These are phyloP conservation scores for Drosophila anceps DNA, from an alignment of 2,888 invertebrate genomes.

Conservation along the genomic window DNA sequence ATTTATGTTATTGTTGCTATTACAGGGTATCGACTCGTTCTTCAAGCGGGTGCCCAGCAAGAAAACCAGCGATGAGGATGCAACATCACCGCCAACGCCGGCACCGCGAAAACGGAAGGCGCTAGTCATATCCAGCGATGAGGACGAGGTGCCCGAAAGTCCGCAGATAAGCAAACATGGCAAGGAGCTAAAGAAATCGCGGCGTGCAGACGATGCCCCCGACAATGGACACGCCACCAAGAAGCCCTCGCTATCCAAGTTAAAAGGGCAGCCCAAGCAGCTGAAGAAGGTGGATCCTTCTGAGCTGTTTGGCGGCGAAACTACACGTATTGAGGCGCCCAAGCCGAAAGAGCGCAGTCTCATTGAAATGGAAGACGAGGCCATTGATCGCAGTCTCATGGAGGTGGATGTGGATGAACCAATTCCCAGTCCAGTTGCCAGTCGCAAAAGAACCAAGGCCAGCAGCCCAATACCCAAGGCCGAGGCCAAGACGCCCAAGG, in stretches of 20 bases:
- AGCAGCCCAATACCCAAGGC: slow-evolving; percentile 31
- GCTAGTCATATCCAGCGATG: slow-evolving; percentile 86
- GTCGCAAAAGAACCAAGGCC: slow-evolving; percentile 26
- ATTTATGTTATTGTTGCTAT: not conserved
- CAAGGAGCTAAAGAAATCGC: slow-evolving; percentile 86
- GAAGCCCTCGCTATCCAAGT: slow-evolving; percentile 72
- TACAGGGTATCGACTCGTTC: slow-evolving; percentile 74
- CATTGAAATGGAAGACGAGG: slow-evolving; percentile 86
- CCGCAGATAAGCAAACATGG: slow-evolving; percentile 81
- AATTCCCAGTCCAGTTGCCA: slow-evolving; percentile 30
- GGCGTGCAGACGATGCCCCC: not conserved
- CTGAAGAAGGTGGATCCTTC: slow-evolving; percentile 86
- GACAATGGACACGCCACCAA: slow-evolving; percentile 37
- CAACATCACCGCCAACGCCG: slow-evolving; percentile 41
- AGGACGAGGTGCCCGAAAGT: slow-evolving; percentile 87
- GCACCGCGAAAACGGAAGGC: slow-evolving; percentile 81
- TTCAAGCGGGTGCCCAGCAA: slow-evolving; percentile 63
- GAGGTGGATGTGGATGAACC: slow-evolving; percentile 76
- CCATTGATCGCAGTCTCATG: slow-evolving; percentile 87
- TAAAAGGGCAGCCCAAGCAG: slow-evolving; percentile 58
- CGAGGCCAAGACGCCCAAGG: not conserved
- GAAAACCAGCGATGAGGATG: slow-evolving; percentile 59
- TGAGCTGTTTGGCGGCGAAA: slow-evolving; percentile 88
- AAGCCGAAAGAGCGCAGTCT: slow-evolving; percentile 74
- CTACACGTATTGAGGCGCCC: slow-evolving; percentile 87